Conservation (phyloP, 2,888 invertebrate genomes). For the Epinotia demarniana region DNA sequence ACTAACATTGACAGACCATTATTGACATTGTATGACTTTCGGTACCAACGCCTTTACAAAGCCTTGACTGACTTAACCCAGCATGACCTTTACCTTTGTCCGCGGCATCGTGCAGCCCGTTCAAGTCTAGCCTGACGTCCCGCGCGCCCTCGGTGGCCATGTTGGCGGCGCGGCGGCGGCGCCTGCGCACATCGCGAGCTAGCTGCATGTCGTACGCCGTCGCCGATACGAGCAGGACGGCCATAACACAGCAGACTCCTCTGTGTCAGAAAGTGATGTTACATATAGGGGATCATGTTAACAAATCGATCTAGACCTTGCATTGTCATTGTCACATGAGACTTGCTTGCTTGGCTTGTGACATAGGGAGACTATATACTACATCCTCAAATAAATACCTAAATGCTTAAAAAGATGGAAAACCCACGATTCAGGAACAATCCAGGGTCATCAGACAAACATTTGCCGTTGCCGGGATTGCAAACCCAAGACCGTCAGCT, state of each 20-base stretch:
- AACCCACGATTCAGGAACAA: too few relatives aligned
- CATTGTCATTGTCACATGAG: too few relatives aligned
- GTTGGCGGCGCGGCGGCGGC: slow-evolving; percentile 68
- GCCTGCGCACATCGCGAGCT: slow-evolving; percentile 67
- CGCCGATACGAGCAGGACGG: slow-evolving; percentile 85
- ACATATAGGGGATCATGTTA: background rate
- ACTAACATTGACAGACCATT: slow-evolving; percentile 41
- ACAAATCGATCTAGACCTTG: background rate
- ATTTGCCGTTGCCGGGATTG: too few relatives aligned
- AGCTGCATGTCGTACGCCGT: slow-evolving; percentile 89
- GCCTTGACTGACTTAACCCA: too few relatives aligned
- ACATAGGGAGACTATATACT: too few relatives aligned
- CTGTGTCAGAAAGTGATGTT: slow-evolving; percentile 54
- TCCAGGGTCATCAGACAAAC: too few relatives aligned
- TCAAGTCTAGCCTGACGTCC: slow-evolving; percentile 77
- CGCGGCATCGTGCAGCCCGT: slow-evolving; percentile 70
- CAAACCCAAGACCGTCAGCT: too few relatives aligned
- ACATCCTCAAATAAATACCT: too few relatives aligned
- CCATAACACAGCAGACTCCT: slow-evolving; percentile 64
- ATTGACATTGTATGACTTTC: slow-evolving; percentile 40
- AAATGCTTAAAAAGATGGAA: too few relatives aligned
- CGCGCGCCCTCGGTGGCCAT: slow-evolving; percentile 69
- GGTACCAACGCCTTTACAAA: too few relatives aligned
- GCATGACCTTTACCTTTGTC: slow-evolving; percentile 63
- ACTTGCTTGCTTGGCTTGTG: too few relatives aligned